phyloP scores from a whole-genome alignment of 2,113 vertebrate species.

The Paralichthys olivaceus region DNA sequence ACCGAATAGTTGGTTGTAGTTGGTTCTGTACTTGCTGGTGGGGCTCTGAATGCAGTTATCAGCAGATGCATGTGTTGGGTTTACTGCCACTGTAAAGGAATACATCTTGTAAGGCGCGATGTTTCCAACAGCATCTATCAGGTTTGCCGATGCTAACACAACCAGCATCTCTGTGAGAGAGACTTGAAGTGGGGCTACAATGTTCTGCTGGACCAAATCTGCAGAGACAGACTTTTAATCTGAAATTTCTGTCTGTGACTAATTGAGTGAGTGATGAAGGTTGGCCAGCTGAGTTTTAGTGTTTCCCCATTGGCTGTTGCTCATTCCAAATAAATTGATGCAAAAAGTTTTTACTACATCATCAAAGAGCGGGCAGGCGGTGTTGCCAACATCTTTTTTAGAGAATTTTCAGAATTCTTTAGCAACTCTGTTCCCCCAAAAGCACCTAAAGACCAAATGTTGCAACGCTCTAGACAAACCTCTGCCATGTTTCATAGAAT shows the following conservation, averaged over 20 bases:
- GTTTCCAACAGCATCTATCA: background rate
- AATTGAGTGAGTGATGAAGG: background rate
- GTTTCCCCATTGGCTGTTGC: background rate
- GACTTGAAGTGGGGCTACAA: background rate
- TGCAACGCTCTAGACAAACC: too few relatives aligned
- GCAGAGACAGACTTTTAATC: background rate
- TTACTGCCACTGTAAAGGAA: background rate
- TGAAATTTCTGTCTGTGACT: background rate
- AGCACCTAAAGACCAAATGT: too few relatives aligned
- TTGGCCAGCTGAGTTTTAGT: background rate
- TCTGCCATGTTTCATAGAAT: too few relatives aligned
- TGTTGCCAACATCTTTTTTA: too few relatives aligned
- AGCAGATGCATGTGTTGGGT: background rate
- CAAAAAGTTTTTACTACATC: too few relatives aligned
- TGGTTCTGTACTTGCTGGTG: background rate
- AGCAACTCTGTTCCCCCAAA: too few relatives aligned
- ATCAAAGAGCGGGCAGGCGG: too few relatives aligned
- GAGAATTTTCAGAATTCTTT: too few relatives aligned
- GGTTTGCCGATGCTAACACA: too few relatives aligned
- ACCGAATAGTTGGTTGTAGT: background rate
- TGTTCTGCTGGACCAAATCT: background rate
- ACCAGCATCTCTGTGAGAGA: too few relatives aligned
- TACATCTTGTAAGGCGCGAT: background rate
- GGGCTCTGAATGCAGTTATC: background rate
- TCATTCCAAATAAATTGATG: background rate